Conservation (phyloP, 2,113 vertebrate genomes). For the Myrmecophaga tridactyla region DNA sequence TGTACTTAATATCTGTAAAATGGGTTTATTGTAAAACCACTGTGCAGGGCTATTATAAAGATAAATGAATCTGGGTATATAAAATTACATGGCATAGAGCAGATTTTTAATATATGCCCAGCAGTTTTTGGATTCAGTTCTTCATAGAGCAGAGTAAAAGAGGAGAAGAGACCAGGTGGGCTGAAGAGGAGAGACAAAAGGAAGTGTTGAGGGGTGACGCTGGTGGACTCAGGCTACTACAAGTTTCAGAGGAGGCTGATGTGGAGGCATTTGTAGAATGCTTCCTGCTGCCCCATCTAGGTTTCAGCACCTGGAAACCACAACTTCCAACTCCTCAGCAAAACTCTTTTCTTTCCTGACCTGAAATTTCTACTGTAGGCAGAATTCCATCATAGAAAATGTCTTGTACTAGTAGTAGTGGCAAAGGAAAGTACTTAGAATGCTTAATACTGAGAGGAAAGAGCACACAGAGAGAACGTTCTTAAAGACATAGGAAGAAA, state of each 20-base stretch:
- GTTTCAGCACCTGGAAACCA: neutral
- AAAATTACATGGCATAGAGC: neutral
- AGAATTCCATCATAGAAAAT: neutral
- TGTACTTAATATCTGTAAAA: neutral
- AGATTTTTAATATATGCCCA: neutral
- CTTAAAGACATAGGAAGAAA: neutral
- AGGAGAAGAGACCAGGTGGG: neutral
- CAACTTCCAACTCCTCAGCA: neutral
- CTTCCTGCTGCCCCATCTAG: neutral
- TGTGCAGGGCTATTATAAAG: neutral
- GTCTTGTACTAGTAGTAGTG: neutral
- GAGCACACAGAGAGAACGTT: neutral
- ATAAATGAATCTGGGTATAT: neutral
- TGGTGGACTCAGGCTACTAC: neutral
- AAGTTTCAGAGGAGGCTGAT: neutral
- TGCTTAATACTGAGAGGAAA: neutral
- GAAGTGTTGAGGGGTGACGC: neutral
- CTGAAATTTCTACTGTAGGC: neutral
- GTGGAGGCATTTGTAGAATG: neutral
- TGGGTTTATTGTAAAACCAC: neutral
- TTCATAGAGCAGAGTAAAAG: neutral
- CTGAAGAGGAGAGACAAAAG: neutral
- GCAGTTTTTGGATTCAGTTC: neutral
- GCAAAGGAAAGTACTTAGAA: neutral
- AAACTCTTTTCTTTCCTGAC: neutral